These are phyloP conservation scores for Leucania comma DNA, from an alignment of 2,888 invertebrate genomes.

Conservation along the genomic window DNA sequence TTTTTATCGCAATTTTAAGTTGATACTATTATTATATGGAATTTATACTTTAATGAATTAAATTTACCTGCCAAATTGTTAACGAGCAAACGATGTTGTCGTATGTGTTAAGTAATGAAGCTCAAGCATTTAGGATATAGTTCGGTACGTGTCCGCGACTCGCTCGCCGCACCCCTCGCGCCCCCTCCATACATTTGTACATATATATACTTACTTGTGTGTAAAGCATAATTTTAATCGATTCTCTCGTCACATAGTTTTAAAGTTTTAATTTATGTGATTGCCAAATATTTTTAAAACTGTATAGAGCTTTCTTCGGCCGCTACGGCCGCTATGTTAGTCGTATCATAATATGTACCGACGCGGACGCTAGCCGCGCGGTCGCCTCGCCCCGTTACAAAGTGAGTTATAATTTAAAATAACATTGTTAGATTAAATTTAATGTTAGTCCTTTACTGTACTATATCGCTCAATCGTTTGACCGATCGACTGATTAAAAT, in stretches of 20 bases:
- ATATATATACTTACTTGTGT: slow-evolving; percentile 89
- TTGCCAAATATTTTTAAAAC: slow-evolving; percentile 90
- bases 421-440: slow-evolving; percentile 91
- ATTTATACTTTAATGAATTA: slow-evolving; percentile 87
- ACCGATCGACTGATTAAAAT: slow-evolving; percentile 91
- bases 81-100: slow-evolving; percentile 85
- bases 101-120: slow-evolving; percentile 86
- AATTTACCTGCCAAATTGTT: slow-evolving; percentile 89
- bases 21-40: slow-evolving; percentile 81
- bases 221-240: slow-evolving; percentile 90
- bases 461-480: slow-evolving; percentile 91
- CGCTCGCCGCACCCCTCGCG: slow-evolving; percentile 80
- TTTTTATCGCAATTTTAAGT: slow-evolving; percentile 88
- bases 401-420: slow-evolving; percentile 90
- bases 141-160: slow-evolving; percentile 67
- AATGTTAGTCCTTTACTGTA: slow-evolving; percentile 91
- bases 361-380: slow-evolving; percentile 72
- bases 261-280: slow-evolving; percentile 90
- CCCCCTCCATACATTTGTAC: slow-evolving; percentile 75
- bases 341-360: slow-evolving; percentile 72
- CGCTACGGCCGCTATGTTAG: slow-evolving; percentile 77
- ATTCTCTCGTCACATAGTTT: slow-evolving; percentile 90
- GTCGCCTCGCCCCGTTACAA: slow-evolving; percentile 80
- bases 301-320: slow-evolving; percentile 84
- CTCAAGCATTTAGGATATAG: slow-evolving; percentile 89